A percentile compares a stretch with the other conserved stretches of the same genome.
phyloP scores from a whole-genome alignment of 2,113 vertebrate genomes.

The Oenanthe melanoleuca region DNA sequence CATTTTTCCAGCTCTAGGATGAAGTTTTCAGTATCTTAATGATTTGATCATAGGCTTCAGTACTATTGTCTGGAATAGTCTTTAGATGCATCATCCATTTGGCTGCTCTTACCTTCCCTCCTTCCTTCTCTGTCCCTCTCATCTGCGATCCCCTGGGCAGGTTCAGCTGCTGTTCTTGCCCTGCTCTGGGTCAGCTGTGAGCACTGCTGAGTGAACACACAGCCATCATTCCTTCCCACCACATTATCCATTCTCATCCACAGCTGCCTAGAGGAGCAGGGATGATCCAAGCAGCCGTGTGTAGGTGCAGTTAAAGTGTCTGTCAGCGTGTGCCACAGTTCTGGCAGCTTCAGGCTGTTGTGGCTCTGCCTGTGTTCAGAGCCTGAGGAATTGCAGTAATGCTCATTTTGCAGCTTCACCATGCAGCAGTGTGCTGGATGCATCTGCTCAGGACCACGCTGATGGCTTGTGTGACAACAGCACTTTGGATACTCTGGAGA shows the following conservation, averaged over 20 bases:
- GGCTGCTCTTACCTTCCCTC: not conserved
- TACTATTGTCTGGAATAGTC: not conserved
- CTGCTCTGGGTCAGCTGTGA: not conserved
- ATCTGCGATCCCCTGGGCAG: not conserved
- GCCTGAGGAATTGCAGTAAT: not conserved
- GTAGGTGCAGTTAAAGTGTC: not conserved
- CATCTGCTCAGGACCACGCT: not conserved
- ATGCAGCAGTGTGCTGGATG: not conserved
- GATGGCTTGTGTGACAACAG: not conserved
- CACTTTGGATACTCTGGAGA: not conserved
- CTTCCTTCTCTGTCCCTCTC: not conserved
- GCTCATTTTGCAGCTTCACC: not conserved
- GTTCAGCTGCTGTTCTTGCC: not conserved
- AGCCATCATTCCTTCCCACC: not conserved
- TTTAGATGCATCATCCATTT: not conserved
- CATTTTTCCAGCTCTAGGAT: not conserved
- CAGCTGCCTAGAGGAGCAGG: not conserved
- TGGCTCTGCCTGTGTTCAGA: not conserved
- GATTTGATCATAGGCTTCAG: not conserved
- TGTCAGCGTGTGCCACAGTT: not conserved
- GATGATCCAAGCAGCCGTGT: rapidly evolving
- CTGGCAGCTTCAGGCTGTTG: not conserved
- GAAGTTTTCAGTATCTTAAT: not conserved
- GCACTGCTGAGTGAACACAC: rapidly evolving
- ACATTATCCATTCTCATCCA: not conserved